Evolutionary conservation across 2,797 vertebrate genomes (phyloP).

Genomic region (Myioborus melanocephalus): DNA sequence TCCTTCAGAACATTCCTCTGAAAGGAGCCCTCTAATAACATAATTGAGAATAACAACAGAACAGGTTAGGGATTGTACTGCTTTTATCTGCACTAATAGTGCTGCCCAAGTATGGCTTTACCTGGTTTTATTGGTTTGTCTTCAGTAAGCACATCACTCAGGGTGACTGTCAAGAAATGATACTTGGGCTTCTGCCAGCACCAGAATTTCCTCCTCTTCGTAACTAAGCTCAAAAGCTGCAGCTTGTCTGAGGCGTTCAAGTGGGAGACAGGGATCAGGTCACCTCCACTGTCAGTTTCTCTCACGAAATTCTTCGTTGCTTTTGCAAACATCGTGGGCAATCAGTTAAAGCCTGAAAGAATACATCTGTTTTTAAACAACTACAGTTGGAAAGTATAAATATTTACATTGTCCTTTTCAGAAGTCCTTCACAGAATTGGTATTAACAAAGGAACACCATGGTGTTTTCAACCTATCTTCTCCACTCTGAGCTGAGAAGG

Average conservation of each 20-base stretch:
- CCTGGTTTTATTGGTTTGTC: constrained; percentile 82
- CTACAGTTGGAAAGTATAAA: not conserved
- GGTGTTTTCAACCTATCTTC: not conserved
- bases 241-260: constrained; percentile 85
- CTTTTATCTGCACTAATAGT: not conserved
- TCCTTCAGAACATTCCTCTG: not conserved
- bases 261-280: constrained; percentile 84
- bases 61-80: not conserved
- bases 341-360: constrained; percentile 45
- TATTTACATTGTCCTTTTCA: not conserved
- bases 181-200: constrained; percentile 90
- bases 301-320: constrained; percentile 88
- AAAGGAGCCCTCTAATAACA: not conserved
- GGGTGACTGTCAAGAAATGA: constrained; percentile 80
- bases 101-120: constrained; percentile 27
- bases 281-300: constrained; percentile 83
- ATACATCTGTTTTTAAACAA: not conserved
- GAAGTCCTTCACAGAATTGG: not conserved
- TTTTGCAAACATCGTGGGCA: constrained; percentile 87
- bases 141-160: constrained; percentile 85
- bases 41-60: not conserved
- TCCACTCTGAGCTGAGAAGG: not conserved
- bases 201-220: constrained; percentile 85
- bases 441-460: not conserved
- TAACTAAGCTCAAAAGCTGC: constrained; percentile 82